Percentiles rank a stretch among this genome's conserved stretches.
phyloP scores from a whole-genome alignment of 2,113 vertebrate species.

The Anguilla japonica region DNA sequence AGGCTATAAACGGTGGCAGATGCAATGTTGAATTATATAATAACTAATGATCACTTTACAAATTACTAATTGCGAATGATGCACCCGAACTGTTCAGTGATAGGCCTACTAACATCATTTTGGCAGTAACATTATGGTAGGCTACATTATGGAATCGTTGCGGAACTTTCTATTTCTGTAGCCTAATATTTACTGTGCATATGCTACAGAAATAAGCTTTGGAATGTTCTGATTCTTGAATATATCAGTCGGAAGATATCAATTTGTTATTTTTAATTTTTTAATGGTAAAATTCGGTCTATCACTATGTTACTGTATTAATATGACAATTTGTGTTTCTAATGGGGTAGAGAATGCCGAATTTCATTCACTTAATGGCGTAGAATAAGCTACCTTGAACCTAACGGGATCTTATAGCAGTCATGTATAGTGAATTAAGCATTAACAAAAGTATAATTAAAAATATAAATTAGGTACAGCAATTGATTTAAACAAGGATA shows the following conservation, averaged over 20 bases:
- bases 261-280: background rate
- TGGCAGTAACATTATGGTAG: no score
- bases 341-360: no score
- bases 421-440: background rate
- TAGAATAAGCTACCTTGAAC: background rate
- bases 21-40: no score
- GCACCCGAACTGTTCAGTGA: background rate
- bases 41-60: no score
- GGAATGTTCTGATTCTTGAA: background rate
- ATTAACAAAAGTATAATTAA: background rate
- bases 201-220: background rate
- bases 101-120: no score
- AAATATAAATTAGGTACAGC: background rate
- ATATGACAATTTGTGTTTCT: background rate
- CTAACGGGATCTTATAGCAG: background rate
- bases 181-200: background rate
- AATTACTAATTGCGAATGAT: background rate
- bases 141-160: background rate
- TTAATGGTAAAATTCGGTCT: background rate
- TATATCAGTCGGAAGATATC: background rate
- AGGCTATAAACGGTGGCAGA: no score
- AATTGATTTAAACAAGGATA: background rate
- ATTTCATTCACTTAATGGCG: no score
- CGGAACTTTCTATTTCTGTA: slow-evolving; percentile 4
- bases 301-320: background rate